Base-by-base conservation (phyloP, 2,113 vertebrate genomes). In the Petroica traversi region DNA sequence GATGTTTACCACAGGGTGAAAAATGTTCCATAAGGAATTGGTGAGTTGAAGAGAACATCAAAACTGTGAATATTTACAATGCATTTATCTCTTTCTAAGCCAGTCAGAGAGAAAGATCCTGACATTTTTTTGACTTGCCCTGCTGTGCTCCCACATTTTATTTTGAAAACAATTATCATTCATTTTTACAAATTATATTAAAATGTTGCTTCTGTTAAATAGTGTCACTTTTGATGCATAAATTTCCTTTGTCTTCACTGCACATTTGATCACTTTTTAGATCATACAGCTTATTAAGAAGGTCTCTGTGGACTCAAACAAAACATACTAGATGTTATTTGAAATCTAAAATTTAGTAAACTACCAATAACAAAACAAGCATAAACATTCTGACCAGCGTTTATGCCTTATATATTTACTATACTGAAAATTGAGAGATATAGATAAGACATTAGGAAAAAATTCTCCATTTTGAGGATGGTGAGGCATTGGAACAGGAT, bases 111-210 rank as follows among this genome's bases (percentile, higher is more conserved):
- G 33, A 62, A 88, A 73, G 59, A 85, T 34, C 43, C 62, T 76
- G 51, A 38, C 38, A 49, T 43, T 85, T 89, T 82, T 82, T 94
- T 46, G 58, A 94, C 95, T 25, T 82, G 33, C 26, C 81, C 87
- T 85, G 81, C 38, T 89, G 66, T 19, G 24, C 66, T 91, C 14
- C 59, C 41, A 92, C 55, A 80, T 88, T 88, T 89, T 71, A 64
- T 26, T 83, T 69, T 80, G 75, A 94, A 92, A 94, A 83, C 43
- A 85, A 85, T 94, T 92, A 93, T 46, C 29, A 89, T 83, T 91
- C 16, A 73, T 82, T 85, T 83, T 67, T 79, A 93, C 23, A 73
- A 79, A 93, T 73, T 76, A 79, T 20, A 79, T 8, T 51, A 34
- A 95, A 92, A 89, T 69, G 38, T 88, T 74, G 31, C 43, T 89